Evolutionary conservation across 2,113 vertebrate genomes (phyloP).

Genomic region (Tyrannus savana): DNA sequence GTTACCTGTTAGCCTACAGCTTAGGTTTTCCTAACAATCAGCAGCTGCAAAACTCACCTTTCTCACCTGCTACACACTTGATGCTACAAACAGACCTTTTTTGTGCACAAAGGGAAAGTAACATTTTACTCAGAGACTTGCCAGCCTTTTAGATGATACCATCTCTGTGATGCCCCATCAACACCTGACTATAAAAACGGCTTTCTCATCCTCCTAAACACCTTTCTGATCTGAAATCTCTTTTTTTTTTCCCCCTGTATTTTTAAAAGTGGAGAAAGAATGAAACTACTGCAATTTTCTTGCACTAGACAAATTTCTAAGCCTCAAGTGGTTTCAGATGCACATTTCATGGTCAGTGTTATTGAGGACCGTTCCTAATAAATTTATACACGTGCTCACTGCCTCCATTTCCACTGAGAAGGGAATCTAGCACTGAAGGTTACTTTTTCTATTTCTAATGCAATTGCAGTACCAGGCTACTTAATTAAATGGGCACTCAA

Average conservation of each 20-base stretch:
- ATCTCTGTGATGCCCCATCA: neutral
- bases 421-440: neutral
- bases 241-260: neutral
- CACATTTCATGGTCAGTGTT: neutral
- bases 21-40: neutral
- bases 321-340: neutral
- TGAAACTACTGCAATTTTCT: neutral
- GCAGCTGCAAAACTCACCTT: neutral
- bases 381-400: neutral
- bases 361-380: neutral
- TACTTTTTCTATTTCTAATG: neutral
- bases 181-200: rapidly evolving
- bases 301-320: neutral
- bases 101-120: neutral
- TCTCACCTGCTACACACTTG: neutral
- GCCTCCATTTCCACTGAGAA: neutral
- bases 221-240: neutral
- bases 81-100: neutral
- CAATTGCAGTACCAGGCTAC: neutral
- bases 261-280: neutral
- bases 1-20: neutral
- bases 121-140: neutral
- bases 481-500: conserved; percentile 53
- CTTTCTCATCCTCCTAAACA: neutral
- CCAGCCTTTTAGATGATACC: neutral